These are phyloP conservation scores for Gobionotothen gibberifrons DNA, from an alignment of 2,797 vertebrate species.

Conservation along the genomic window DNA sequence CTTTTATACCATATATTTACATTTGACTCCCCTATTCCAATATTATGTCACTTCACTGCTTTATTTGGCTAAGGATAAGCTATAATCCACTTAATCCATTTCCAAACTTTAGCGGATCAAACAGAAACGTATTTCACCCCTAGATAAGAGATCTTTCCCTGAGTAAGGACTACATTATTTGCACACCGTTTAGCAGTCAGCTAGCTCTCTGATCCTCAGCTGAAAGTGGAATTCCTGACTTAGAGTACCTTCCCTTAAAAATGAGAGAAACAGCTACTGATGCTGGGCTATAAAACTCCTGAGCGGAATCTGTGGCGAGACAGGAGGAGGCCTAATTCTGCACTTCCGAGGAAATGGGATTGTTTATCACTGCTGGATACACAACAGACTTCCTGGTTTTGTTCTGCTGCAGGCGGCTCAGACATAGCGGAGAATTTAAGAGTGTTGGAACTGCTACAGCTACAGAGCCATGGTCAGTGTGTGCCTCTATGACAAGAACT, in stretches of 20 bases:
- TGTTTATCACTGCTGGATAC: conserved; percentile 79
- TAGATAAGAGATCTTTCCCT: conserved; percentile 27
- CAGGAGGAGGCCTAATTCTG: conserved; percentile 75
- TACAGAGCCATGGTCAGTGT: conserved; percentile 3
- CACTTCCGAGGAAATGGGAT: conserved; percentile 73
- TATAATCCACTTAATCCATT: conserved; percentile 21
- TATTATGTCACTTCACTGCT: conserved; percentile 9
- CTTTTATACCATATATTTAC: neutral
- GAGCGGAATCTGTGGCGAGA: conserved; percentile 58
- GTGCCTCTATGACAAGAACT: neutral
- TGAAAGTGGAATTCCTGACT: conserved; percentile 39
- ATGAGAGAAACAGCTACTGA: conserved; percentile 17
- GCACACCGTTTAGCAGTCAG: conserved; percentile 1
- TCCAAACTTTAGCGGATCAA: conserved; percentile 31
- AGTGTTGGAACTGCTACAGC: conserved; percentile 54
- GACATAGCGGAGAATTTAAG: conserved; percentile 42
- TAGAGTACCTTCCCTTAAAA: conserved; percentile 28
- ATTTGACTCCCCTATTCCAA: neutral
- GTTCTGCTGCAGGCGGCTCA: conserved; percentile 63
- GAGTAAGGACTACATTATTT: conserved; percentile 21
- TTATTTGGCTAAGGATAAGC: conserved; percentile 17
- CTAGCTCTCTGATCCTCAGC: neutral
- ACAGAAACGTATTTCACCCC: conserved; percentile 17
- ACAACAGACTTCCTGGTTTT: conserved; percentile 83
- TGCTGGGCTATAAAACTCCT: conserved; percentile 31